Percentiles rank a stretch among this genome's conserved stretches.
Conservation (phyloP, 2,113 vertebrate genomes). For the Patagioenas fasciata region DNA sequence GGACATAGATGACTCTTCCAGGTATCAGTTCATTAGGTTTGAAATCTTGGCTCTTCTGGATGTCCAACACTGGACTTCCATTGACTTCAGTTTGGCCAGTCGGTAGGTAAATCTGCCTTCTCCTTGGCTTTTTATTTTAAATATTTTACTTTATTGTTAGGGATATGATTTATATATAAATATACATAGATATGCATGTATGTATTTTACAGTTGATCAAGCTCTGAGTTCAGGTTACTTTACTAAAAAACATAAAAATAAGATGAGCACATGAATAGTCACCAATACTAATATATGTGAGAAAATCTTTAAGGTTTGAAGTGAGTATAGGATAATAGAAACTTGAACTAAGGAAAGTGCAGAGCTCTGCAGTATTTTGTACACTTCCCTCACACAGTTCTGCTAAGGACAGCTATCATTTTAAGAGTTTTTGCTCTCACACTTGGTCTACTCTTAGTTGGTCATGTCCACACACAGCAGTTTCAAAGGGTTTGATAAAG, state of each 20-base stretch:
- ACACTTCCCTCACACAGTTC: not conserved
- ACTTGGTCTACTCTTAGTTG: not conserved
- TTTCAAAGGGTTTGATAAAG: not conserved
- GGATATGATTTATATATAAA: not conserved
- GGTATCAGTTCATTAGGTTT: not conserved
- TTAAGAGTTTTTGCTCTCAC: not conserved
- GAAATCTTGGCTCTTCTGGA: not conserved
- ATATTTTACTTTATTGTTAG: not conserved
- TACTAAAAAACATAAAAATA: not conserved
- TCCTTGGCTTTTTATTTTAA: not conserved
- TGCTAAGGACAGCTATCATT: not conserved
- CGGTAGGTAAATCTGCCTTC: not conserved
- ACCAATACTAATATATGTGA: not conserved
- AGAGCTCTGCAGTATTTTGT: not conserved
- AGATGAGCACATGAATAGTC: not conserved
- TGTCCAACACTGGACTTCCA: not conserved
- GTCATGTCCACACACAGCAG: not conserved
- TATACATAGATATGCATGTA: too few species aligned
- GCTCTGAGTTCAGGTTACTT: not conserved
- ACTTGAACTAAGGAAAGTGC: not conserved
- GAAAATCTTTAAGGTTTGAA: not conserved
- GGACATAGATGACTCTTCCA: not conserved
- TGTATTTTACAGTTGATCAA: not conserved
- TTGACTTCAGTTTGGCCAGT: not conserved
- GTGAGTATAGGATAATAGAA: not conserved